These are phyloP conservation scores for Ophion obscuratus DNA, from an alignment of 2,888 invertebrate genomes.

Conservation along the genomic window DNA sequence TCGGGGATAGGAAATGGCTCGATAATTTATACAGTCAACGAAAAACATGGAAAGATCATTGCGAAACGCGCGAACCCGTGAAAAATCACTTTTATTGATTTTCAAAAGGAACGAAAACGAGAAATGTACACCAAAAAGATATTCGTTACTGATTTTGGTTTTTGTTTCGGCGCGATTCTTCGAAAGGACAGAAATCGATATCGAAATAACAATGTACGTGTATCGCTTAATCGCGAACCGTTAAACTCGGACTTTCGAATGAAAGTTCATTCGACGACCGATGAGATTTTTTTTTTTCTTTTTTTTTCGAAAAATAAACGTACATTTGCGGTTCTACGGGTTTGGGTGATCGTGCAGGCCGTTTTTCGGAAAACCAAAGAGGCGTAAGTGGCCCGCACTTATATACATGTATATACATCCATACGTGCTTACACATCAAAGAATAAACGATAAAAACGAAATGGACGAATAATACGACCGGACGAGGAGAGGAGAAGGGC, in stretches of 20 bases:
- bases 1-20: slow-evolving; percentile 9
- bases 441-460: slow-evolving; percentile 37
- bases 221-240: slow-evolving; percentile 34
- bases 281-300: slow-evolving; percentile 11
- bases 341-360: slow-evolving; percentile 3
- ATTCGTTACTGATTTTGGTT: slow-evolving; percentile 34
- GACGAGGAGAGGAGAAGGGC: not conserved
- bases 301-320: slow-evolving; percentile 32
- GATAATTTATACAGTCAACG: slow-evolving; percentile 28
- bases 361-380: slow-evolving; percentile 72
- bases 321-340: not conserved
- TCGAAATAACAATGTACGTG: slow-evolving; percentile 32
- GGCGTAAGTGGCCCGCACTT: slow-evolving; percentile 42
- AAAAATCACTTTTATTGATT: slow-evolving; percentile 7
- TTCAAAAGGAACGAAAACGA: not conserved
- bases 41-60: slow-evolving; percentile 7
- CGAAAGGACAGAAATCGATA: slow-evolving; percentile 13
- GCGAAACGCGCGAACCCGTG: not conserved
- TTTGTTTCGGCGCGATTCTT: slow-evolving; percentile 26
- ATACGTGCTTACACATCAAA: slow-evolving; percentile 37
- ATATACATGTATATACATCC: too few species aligned
- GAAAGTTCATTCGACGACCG: slow-evolving; percentile 30
- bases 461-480: slow-evolving; percentile 29
- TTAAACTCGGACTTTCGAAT: slow-evolving; percentile 24
- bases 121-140: not conserved